Conservation (phyloP, 2,888 invertebrate genomes). For the Strigamia transsilvanica region DNA sequence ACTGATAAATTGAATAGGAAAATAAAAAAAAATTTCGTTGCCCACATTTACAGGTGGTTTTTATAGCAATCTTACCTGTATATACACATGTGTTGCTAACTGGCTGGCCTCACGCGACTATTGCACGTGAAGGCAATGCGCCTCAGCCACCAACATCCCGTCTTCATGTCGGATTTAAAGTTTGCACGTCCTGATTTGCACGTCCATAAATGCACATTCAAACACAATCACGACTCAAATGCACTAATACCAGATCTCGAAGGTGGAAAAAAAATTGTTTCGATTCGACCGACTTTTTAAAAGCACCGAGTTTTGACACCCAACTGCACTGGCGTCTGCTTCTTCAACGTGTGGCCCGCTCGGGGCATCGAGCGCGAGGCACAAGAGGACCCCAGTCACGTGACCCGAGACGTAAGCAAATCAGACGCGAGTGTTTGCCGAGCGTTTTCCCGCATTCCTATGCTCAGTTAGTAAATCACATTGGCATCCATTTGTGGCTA, state of each 20-base stretch:
- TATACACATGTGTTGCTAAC: conserved; percentile 49
- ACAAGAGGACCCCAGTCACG: conserved; percentile 49
- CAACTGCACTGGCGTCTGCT: conserved; percentile 45
- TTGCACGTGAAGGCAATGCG: conserved; percentile 45
- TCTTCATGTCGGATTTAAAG: conserved; percentile 35
- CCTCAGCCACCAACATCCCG: conserved; percentile 45
- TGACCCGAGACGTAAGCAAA: conserved; percentile 46
- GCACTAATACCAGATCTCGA: conserved; percentile 23
- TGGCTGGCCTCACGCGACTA: conserved; percentile 49
- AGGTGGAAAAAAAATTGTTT: neutral
- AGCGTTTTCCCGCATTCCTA: conserved; percentile 43
- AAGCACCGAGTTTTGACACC: conserved; percentile 42
- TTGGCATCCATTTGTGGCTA: conserved; percentile 48
- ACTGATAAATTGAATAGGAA: neutral
- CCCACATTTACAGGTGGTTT: conserved; percentile 25
- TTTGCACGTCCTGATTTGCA: conserved; percentile 36
- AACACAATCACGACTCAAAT: conserved; percentile 29
- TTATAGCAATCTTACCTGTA: conserved; percentile 33
- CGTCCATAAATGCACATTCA: conserved; percentile 41
- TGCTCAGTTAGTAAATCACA: conserved; percentile 46
- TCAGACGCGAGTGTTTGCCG: conserved; percentile 43
- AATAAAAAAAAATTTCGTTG: neutral
- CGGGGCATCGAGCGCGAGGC: conserved; percentile 43
- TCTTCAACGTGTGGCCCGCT: conserved; percentile 45
- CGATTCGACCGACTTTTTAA: conserved; percentile 1